phyloP scores from a whole-genome alignment of 2,113 vertebrate species.

The Sinocyclocheilus anophthalmus region DNA sequence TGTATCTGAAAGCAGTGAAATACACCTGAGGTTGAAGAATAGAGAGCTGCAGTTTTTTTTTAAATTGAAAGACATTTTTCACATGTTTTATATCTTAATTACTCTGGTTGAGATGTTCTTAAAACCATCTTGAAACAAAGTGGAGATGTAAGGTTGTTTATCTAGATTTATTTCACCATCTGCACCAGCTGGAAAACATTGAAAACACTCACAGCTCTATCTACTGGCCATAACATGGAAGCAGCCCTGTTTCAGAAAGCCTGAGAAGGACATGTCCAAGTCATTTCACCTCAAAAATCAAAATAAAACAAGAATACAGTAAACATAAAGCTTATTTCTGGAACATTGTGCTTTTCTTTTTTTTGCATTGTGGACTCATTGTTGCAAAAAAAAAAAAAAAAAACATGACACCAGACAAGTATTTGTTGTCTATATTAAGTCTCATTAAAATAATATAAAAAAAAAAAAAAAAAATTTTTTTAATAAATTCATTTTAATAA shows the following conservation, averaged over 20 bases:
- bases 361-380: background rate
- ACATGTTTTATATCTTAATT: slow-evolving; percentile 15
- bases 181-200: background rate
- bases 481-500: too few species aligned
- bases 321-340: background rate
- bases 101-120: background rate
- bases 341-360: background rate
- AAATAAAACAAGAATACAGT: background rate
- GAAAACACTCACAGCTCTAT: background rate
- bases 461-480: too few species aligned
- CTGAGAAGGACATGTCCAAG: background rate
- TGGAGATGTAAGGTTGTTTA: slow-evolving; percentile 9
- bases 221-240: background rate
- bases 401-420: too few species aligned
- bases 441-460: too few species aligned
- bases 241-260: background rate
- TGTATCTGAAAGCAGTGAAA: background rate
- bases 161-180: slow-evolving; percentile 8
- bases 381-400: too few species aligned
- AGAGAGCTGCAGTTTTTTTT: background rate
- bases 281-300: background rate
- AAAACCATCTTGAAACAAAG: slow-evolving; percentile 12
- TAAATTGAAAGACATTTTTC: background rate
- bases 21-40: background rate
- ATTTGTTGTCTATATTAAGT: too few species aligned